phyloP scores from a whole-genome alignment of 1,140 invertebrate genomes.

The Drosophila ficusphila region DNA sequence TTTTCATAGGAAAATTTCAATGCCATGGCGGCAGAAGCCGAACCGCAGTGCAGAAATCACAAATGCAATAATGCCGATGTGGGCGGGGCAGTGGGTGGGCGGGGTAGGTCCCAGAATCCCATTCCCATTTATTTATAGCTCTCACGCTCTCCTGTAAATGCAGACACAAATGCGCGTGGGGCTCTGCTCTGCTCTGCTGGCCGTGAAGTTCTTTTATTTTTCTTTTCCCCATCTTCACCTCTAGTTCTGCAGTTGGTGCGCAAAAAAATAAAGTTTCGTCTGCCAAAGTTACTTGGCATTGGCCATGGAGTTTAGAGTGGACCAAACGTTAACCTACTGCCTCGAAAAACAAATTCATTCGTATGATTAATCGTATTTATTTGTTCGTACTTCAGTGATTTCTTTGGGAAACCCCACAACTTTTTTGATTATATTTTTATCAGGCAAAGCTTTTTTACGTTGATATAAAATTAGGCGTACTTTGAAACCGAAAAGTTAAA shows the following conservation, averaged over 20 bases:
- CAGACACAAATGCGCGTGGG: constrained; percentile 48
- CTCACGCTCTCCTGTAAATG: constrained; percentile 36
- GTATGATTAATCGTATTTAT: no score
- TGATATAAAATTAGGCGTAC: no score
- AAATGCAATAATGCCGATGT: constrained; percentile 58
- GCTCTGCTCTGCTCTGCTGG: constrained; percentile 63
- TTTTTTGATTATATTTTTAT: neutral
- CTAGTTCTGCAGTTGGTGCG: constrained; percentile 22
- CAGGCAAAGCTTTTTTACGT: neutral
- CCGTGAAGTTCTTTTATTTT: constrained; percentile 64
- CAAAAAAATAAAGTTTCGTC: constrained; percentile 19
- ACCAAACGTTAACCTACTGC: neutral
- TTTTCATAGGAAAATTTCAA: constrained; percentile 73
- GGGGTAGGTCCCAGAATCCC: constrained; percentile 20
- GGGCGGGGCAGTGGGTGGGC: constrained; percentile 37
- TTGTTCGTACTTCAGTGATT: neutral
- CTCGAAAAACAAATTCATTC: neutral
- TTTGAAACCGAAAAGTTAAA: neutral
- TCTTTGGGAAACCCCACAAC: neutral
- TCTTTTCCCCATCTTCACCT: constrained; percentile 3
- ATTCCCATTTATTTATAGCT: constrained; percentile 69
- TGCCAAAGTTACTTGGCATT: constrained; percentile 51
- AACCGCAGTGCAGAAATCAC: constrained; percentile 8
- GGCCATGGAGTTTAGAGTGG: constrained; percentile 55
- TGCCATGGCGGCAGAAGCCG: constrained; percentile 60